phyloP scores from a whole-genome alignment of 1,140 invertebrate genomes.

The Diorhabda carinulata region DNA sequence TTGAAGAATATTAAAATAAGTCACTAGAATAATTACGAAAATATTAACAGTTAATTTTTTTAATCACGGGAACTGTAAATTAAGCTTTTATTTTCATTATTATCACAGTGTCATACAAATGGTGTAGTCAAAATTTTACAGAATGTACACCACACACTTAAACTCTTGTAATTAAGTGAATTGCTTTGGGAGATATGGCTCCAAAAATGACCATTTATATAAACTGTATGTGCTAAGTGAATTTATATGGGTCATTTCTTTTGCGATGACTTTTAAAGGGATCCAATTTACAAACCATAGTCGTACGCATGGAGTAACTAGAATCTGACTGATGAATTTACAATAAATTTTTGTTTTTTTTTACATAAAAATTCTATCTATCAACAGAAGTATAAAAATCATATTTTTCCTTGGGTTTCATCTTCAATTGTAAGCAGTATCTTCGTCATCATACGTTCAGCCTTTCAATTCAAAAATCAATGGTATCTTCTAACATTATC shows the following conservation, averaged over 20 bases:
- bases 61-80: not conserved
- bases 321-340: too few species aligned
- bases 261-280: slow-evolving; percentile 1
- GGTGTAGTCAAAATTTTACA: not conserved
- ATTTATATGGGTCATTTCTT: slow-evolving; percentile 13
- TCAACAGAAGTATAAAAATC: too few species aligned
- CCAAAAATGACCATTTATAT: slow-evolving; percentile 14
- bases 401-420: too few species aligned
- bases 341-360: too few species aligned
- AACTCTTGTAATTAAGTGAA: slow-evolving; percentile 8
- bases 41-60: not conserved
- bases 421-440: too few species aligned
- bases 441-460: too few species aligned
- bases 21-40: too few species aligned
- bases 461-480: too few species aligned
- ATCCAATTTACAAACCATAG: slow-evolving; percentile 1
- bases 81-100: not conserved
- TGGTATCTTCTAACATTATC: too few species aligned
- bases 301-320: not conserved
- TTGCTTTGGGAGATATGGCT: not conserved
- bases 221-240: slow-evolving; percentile 10
- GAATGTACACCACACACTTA: slow-evolving; percentile 8
- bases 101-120: not conserved
- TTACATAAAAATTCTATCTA: too few species aligned
- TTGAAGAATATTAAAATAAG: too few species aligned